A percentile compares a stretch with the other conserved stretches of the same genome.
Evolutionary conservation across 2,113 vertebrate species (phyloP).

Genomic region (Gambusia affinis): DNA sequence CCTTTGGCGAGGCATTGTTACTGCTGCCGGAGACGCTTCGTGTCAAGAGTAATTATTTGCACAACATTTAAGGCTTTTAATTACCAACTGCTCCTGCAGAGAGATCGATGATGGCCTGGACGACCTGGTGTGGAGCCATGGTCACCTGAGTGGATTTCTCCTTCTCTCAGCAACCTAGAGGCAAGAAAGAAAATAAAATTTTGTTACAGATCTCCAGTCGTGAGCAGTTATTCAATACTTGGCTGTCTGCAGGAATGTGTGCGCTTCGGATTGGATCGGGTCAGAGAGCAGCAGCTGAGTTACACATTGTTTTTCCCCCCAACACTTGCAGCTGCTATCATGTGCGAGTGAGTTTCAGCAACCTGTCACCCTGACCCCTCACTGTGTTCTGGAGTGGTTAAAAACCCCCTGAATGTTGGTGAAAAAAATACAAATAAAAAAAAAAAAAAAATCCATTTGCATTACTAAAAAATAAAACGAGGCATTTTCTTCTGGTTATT

Average conservation of each 20-base stretch:
- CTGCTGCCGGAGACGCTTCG: too few species aligned
- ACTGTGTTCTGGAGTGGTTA: neutral
- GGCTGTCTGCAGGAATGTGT: neutral
- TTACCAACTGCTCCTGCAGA: constrained; percentile 94
- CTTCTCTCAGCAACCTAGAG: constrained; percentile 28
- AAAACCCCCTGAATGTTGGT: neutral
- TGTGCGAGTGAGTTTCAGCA: neutral
- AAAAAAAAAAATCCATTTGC: too few species aligned
- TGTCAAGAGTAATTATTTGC: neutral
- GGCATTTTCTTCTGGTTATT: neutral
- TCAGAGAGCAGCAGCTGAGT: neutral
- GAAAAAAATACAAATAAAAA: too few species aligned
- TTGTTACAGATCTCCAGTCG: neutral
- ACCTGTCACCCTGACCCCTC: neutral
- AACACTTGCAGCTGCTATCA: neutral
- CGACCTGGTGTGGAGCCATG: constrained; percentile 85
- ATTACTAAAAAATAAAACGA: too few species aligned
- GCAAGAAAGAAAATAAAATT: neutral
- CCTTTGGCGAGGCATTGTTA: too few species aligned
- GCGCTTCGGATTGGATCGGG: neutral
- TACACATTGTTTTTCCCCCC: neutral
- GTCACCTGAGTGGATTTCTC: constrained; percentile 13
- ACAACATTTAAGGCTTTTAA: neutral
- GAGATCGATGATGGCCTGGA: constrained; percentile 95
- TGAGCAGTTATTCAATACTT: neutral